Percentiles rank a stretch among this genome's conserved stretches.
These are phyloP conservation scores for Adelphocoris suturalis DNA, from an alignment of 2,888 invertebrate genomes.

Conservation along the genomic window DNA sequence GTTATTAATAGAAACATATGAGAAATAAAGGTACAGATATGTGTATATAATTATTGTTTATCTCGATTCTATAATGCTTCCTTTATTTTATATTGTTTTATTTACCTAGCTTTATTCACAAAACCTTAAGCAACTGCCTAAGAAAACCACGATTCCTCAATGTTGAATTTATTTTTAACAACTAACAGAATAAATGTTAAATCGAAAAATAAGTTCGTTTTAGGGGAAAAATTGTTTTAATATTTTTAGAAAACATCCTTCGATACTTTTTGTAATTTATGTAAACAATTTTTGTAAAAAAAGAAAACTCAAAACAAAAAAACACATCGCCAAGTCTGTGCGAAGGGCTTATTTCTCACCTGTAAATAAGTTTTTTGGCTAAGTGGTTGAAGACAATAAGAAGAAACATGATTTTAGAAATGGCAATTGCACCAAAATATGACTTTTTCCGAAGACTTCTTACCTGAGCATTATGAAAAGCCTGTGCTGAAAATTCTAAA, in stretches of 20 bases:
- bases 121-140: constrained; percentile 65
- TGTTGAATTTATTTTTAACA: constrained; percentile 46
- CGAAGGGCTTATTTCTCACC: constrained; percentile 63
- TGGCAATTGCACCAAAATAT: constrained; percentile 63
- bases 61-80: constrained; percentile 60
- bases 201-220: constrained; percentile 48
- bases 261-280: constrained; percentile 69
- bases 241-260: constrained; percentile 67
- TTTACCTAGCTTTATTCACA: constrained; percentile 59
- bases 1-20: constrained; percentile 27
- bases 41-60: constrained; percentile 47
- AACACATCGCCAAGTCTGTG: constrained; percentile 45
- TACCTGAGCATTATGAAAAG: constrained; percentile 52
- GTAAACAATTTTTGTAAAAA: constrained; percentile 67
- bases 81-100: constrained; percentile 57
- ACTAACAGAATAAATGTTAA: constrained; percentile 43
- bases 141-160: constrained; percentile 43
- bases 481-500: constrained; percentile 68
- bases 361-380: constrained; percentile 67
- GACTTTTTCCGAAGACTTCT: constrained; percentile 58
- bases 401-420: constrained; percentile 40
- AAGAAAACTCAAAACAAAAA: constrained; percentile 45
- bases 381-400: constrained; percentile 69
- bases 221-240: constrained; percentile 47
- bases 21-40: constrained; percentile 35